phyloP scores from a whole-genome alignment of 2,888 invertebrate species.

The Augochlorella aurata region DNA sequence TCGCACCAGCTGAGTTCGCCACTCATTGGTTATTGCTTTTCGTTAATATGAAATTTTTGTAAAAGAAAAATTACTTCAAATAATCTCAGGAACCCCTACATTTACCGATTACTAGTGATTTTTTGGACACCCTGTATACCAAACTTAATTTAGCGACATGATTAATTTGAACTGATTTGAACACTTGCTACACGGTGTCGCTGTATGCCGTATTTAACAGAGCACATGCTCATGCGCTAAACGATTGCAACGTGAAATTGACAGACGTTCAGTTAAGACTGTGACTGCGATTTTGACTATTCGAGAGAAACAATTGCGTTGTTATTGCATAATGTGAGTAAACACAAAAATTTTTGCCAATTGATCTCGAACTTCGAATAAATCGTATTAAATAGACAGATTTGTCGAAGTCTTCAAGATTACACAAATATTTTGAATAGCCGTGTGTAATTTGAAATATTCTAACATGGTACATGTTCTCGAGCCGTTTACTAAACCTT shows the following conservation, averaged over 20 bases:
- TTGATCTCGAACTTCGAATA: conserved; percentile 23
- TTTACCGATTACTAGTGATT: too few relatives aligned
- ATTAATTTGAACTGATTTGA: too few relatives aligned
- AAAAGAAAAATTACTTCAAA: too few relatives aligned
- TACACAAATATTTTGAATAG: conserved; percentile 3
- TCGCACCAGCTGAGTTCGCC: too few relatives aligned
- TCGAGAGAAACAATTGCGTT: conserved; percentile 58
- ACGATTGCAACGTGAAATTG: not conserved
- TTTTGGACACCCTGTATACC: too few relatives aligned
- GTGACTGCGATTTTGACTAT: conserved; percentile 28
- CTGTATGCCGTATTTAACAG: too few relatives aligned
- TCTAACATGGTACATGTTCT: not conserved
- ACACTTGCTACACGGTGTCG: too few relatives aligned
- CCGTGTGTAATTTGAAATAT: conserved; percentile 12
- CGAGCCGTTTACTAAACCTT: not conserved
- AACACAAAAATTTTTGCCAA: conserved; percentile 56
- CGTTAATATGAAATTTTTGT: too few relatives aligned
- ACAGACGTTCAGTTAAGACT: not conserved
- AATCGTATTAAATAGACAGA: not conserved
- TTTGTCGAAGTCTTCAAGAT: not conserved
- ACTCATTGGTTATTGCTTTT: too few relatives aligned
- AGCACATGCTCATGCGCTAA: not conserved
- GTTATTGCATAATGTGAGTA: conserved; percentile 75
- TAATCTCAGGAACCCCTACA: too few relatives aligned
- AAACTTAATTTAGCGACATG: too few relatives aligned